Evolutionary conservation across 2,113 vertebrate genomes (phyloP), one percentile per base, ranked within the genome.

Genomic region (Pterocles orientalis): DNA sequence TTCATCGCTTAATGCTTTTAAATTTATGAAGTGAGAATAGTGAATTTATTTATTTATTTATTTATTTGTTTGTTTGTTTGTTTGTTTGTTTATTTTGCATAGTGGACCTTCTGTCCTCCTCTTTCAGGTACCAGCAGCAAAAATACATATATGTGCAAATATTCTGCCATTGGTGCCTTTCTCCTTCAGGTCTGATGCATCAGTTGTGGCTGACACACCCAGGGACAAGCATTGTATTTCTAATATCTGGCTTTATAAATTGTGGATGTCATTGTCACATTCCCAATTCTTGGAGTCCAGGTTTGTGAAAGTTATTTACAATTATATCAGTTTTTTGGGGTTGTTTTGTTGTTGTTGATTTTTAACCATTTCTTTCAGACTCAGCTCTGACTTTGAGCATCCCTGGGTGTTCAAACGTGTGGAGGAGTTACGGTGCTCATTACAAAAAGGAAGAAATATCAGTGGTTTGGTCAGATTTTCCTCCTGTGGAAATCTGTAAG

Each of bases 21-120:
- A 75, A 94, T 90, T 91, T 91, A 93, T 90, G 66, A 90, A 69
- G 66, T 82, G 92, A 94, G 73, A 90, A 88, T 53, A 58, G 51
- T 51, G 68, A 65, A 39, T 64, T 64, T 17, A 12, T 39, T 15
- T 5, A 10, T n/a, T 93, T 54, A 34, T 64, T 69, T 23, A 17
- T 39, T 15, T 7, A 14, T 41, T 58, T 70, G n/a, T n/a, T n/a
- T n/a, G n/a, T n/a, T n/a, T n/a, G n/a, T n/a, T n/a, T n/a, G n/a
- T n/a, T n/a, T n/a, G n/a, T n/a, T n/a, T n/a, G 10, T n/a, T 93
- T 41, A 14, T 41, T 58, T 70, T 43, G 7, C 60, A 41, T 51
- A 82, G 60, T 61, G 82, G 82, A 84, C 90, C 77, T 90, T 96
- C 82, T 79, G 56, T 86, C 56, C 72, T 66, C 48, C 56, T 88